Base-by-base conservation (phyloP, 2,113 vertebrate genomes). In the Candoia aspera region DNA sequence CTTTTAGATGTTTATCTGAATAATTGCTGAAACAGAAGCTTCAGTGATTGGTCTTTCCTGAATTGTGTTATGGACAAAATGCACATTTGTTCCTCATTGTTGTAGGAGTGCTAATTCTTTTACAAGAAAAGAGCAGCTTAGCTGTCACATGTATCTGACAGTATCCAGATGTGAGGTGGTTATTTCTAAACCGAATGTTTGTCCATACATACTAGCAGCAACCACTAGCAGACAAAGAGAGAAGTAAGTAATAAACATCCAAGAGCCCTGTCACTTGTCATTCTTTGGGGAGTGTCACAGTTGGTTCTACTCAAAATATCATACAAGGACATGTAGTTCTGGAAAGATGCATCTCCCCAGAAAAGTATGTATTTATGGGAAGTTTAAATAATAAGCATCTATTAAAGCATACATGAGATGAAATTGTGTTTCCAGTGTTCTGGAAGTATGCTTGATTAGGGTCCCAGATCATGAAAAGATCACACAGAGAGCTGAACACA, bases 291-390 rank as follows among this genome's bases (percentile, higher is more conserved):
- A 37, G 19, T 37, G 33, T 79, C 68, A 79, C 15, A 79, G 17
- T 2, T 33, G 0, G 0, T 1, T 2, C n/a, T 13, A 33, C 68
- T 8, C 2, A n/a, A n/a, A n/a, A 21, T 21, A 42, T 42, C 8
- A 21, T 42, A 79, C 12, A 64, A 64, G 37, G 33, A 19, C 37
- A 79, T 79, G 2, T 42, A 42, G 73, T 42, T 79, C 73, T 79
- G 17, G 19, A 21, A 42, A 79, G 42, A 3, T 79, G 21, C 19
- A 2, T 42, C 17, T 73, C 64, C 21, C 17, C 8, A 42, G 6
- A 79, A 79, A 79, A 42, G 73, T 42, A 79, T 37, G 33, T 79
- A 79, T 19, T 79, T 79, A 1, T 42, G 73, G 21, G 17, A 79
- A 42, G 33, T 79, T 79, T 79, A 79, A 49, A 42, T 42, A 79